Conservation (phyloP, 1,140 invertebrate genomes). For the Zaprionus vittiger region DNA sequence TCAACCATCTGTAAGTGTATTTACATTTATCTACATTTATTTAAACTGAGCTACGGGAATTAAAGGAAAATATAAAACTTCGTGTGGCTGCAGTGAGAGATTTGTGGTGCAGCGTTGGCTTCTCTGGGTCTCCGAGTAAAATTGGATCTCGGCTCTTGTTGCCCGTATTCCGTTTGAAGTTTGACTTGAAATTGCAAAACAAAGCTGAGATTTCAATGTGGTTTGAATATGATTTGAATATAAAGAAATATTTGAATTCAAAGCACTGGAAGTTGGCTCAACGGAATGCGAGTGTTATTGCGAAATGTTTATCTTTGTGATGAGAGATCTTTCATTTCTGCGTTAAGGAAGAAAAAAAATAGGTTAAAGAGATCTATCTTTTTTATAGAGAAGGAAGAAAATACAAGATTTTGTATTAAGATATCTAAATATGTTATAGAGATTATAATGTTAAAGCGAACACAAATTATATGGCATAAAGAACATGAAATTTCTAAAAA, state of each 20-base stretch:
- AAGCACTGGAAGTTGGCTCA: conserved; percentile 22
- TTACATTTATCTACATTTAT: conserved; percentile 7
- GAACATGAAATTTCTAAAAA: too few relatives aligned
- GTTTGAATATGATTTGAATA: conserved; percentile 63
- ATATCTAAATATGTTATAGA: too few relatives aligned
- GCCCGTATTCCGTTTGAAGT: conserved; percentile 49
- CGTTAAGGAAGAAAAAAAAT: not conserved
- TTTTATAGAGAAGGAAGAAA: too few relatives aligned
- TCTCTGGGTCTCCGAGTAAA: conserved; percentile 42
- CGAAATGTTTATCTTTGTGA: conserved; percentile 18
- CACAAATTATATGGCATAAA: too few relatives aligned
- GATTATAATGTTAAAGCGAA: too few relatives aligned
- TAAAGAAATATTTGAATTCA: conserved; percentile 39
- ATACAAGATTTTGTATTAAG: too few relatives aligned
- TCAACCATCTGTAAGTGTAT: conserved; percentile 10
- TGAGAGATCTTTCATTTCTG: not conserved
- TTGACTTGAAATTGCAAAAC: conserved; percentile 64
- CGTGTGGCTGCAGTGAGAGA: conserved; percentile 68
- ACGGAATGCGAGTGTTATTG: conserved; percentile 29
- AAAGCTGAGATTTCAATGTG: conserved; percentile 72
- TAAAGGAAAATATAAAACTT: conserved; percentile 8
- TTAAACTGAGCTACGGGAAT: not conserved
- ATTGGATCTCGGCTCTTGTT: conserved; percentile 56
- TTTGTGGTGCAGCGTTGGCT: conserved; percentile 60
- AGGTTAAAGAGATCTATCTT: too few relatives aligned